Base-by-base conservation (phyloP, 2,797 vertebrate species). In the Podargus strigoides region DNA sequence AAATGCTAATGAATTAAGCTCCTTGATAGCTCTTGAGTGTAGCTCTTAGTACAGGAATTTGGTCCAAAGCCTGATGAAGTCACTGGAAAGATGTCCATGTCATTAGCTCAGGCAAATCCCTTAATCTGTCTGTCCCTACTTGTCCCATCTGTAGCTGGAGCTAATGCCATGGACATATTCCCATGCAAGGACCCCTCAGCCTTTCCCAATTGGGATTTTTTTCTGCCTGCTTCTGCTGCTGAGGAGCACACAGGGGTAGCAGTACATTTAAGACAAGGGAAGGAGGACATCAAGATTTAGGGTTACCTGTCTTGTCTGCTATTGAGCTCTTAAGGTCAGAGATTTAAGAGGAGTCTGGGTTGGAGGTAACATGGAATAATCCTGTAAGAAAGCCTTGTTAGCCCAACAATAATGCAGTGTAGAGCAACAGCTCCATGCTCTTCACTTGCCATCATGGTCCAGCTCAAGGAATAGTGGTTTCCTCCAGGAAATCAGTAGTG, bases 1-100 rank as follows among this genome's bases (percentile, higher is more conserved):
- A 91, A 93, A 78, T 82, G 78, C 60, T 93, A 77, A 92, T 90
- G 81, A 94, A 68, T 95, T 92, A 89, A 95, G 77, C 78, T 94
- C 28, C 81, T 77, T 89, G 87, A 85, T 92, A 60, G 86, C 90
- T 85, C 44, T 67, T n/a, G 74, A 87, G 78, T 80, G 69, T 55
- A 68, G 83, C 58, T 74, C 39, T 94, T 95, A 86, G 69, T 91
- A 7, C 42, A 30, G 92, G 75, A 88, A 42, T 73, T 83, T 77
- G 88, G 78, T 90, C 67, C 88, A 80, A 79, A 93, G 63, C 60
- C 67, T 82, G 2, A 50, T 67, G 81, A 89, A 85, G 86, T 76
- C 86, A 64, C 56, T 72, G 86, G 72, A 77, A 82, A 47, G 93
- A 85, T 66, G 60, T 87, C 74, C 39, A 5, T 92, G 74, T 69